phyloP scores from a whole-genome alignment of 2,888 invertebrate species.

The Ennomos fuscantarius region DNA sequence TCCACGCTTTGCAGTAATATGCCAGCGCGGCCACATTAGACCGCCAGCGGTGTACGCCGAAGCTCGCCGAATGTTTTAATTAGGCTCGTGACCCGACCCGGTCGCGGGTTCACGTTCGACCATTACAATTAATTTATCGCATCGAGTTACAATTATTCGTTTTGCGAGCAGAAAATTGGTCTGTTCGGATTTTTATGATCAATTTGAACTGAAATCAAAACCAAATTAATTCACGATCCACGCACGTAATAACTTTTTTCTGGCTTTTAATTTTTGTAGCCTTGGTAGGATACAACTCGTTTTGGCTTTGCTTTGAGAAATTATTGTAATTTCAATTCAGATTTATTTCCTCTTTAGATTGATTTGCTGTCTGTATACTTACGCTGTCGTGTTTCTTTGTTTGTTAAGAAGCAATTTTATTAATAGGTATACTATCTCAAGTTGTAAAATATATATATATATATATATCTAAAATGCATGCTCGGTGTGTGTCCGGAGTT shows the following conservation, averaged over 20 bases:
- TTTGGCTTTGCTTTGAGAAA: too few species aligned
- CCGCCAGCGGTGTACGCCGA: too few species aligned
- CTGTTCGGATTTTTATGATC: conserved; percentile 16
- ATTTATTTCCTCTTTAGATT: too few species aligned
- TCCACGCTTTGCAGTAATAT: background rate
- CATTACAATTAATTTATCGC: conserved; percentile 37
- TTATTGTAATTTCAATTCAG: too few species aligned
- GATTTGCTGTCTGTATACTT: too few species aligned
- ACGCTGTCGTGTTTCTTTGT: too few species aligned
- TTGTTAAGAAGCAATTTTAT: too few species aligned
- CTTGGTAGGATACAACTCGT: too few species aligned
- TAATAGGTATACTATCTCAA: background rate
- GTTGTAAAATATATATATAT: background rate
- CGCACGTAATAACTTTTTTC: too few species aligned
- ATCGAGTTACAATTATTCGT: conserved; percentile 35
- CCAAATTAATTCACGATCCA: too few species aligned
- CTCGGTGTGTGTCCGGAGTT: conserved; percentile 14
- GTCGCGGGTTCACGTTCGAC: conserved; percentile 6
- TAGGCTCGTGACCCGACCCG: background rate
- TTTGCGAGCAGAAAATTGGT: conserved; percentile 35
- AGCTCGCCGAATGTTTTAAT: background rate
- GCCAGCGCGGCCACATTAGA: too few species aligned
- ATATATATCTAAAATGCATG: background rate
- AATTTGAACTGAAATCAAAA: conserved; percentile 1
- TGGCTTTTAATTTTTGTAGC: too few species aligned